phyloP scores from a whole-genome alignment of 2,888 invertebrate species.

The Chrysolina haemoptera region DNA sequence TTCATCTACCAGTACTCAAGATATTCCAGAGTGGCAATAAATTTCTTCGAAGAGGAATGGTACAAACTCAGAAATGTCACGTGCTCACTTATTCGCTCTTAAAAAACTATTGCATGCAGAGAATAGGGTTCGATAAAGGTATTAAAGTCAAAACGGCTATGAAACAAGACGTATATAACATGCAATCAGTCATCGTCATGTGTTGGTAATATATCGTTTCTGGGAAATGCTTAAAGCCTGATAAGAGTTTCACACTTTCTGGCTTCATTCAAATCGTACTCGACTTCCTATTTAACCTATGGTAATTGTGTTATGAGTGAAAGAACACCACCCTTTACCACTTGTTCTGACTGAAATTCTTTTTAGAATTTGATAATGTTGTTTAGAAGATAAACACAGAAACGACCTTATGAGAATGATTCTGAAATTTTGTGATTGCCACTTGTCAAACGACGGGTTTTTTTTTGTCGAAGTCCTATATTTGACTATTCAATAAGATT shows the following conservation, averaged over 20 bases:
- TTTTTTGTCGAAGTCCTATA: too few species aligned
- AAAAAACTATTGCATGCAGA: constrained; percentile 24
- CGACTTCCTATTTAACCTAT: neutral
- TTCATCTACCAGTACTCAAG: too few species aligned
- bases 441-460: too few species aligned
- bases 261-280: constrained; percentile 1
- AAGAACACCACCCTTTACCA: too few species aligned
- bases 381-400: too few species aligned
- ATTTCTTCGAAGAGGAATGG: neutral
- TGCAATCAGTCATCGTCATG: constrained; percentile 29
- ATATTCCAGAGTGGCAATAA: too few species aligned
- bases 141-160: constrained; percentile 25
- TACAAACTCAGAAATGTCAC: neutral
- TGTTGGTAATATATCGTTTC: constrained; percentile 9
- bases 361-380: too few species aligned
- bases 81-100: neutral
- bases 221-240: constrained; percentile 7
- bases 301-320: neutral
- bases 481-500: too few species aligned
- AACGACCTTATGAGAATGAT: too few species aligned
- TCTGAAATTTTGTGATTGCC: too few species aligned
- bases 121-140: constrained; percentile 17
- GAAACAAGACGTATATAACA: constrained; percentile 31
- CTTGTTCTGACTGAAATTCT: too few species aligned
- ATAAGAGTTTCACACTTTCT: constrained; percentile 19